phyloP scores from a whole-genome alignment of 2,888 invertebrate species.

The Acleris holmiana region DNA sequence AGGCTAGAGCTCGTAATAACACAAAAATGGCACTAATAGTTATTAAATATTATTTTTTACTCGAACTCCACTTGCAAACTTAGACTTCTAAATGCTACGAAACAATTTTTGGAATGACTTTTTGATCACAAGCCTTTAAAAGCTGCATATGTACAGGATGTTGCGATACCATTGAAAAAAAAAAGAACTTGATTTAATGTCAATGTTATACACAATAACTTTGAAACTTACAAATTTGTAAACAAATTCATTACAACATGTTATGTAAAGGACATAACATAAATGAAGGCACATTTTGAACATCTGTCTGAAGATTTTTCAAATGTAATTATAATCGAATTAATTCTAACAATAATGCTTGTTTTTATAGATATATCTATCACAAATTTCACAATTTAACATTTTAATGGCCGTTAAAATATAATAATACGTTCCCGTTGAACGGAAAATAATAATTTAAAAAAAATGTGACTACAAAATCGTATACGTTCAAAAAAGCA shows the following conservation, averaged over 20 bases:
- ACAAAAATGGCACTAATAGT: conserved; percentile 9
- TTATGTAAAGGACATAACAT: background rate
- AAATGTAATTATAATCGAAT: background rate
- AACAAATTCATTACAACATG: background rate
- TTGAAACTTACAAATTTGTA: conserved; percentile 5
- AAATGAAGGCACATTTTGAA: conserved; percentile 9
- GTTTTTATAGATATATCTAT: conserved; percentile 6
- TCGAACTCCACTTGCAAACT: conserved; percentile 41
- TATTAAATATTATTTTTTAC: conserved; percentile 10
- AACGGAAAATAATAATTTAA: conserved; percentile 22
- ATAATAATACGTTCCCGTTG: background rate
- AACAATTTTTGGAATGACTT: conserved; percentile 73
- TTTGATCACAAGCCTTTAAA: conserved; percentile 74
- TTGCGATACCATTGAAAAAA: background rate
- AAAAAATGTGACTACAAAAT: conserved; percentile 20
- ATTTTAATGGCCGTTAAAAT: background rate
- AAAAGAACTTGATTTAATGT: too few species aligned
- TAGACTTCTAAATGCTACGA: conserved; percentile 52
- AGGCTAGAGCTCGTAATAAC: background rate
- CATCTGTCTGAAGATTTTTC: background rate
- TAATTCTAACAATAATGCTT: conserved; percentile 10
- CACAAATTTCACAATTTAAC: background rate
- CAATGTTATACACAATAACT: background rate
- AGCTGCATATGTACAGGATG: conserved; percentile 28
- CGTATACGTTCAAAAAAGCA: conserved; percentile 27